Conservation (phyloP, 2,113 vertebrate genomes). For the Calonectris borealis region DNA sequence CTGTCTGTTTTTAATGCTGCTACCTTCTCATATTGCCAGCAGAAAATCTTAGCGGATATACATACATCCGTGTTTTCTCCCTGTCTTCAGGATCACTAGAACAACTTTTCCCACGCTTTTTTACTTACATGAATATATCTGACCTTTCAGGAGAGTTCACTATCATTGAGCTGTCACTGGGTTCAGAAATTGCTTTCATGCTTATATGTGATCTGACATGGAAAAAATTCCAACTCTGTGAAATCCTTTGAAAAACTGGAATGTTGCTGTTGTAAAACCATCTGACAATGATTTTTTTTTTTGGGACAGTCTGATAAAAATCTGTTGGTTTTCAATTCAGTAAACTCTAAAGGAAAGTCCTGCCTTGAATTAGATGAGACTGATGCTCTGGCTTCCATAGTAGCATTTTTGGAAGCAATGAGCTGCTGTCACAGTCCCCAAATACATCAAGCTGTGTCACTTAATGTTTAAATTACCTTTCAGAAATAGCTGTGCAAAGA, state of each 20-base stretch:
- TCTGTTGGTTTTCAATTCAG: background rate
- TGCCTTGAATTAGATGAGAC: background rate
- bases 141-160: background rate
- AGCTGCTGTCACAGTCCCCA: background rate
- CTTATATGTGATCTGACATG: background rate
- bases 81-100: background rate
- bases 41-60: background rate
- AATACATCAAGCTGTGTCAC: background rate
- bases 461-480: background rate
- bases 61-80: background rate
- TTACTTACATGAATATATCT: background rate
- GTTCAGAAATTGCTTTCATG: background rate
- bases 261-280: background rate
- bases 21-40: background rate
- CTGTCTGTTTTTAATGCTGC: background rate
- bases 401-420: background rate
- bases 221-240: background rate
- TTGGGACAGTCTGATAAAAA: background rate
- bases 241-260: background rate
- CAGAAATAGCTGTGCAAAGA: background rate
- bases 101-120: background rate
- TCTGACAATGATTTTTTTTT: background rate
- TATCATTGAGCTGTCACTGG: background rate
- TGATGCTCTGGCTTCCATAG: background rate
- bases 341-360: background rate